A percentile compares a stretch with the other conserved stretches of the same genome.
Conservation (phyloP, 2,113 vertebrate genomes). For the Brienomyrus brachyistius region DNA sequence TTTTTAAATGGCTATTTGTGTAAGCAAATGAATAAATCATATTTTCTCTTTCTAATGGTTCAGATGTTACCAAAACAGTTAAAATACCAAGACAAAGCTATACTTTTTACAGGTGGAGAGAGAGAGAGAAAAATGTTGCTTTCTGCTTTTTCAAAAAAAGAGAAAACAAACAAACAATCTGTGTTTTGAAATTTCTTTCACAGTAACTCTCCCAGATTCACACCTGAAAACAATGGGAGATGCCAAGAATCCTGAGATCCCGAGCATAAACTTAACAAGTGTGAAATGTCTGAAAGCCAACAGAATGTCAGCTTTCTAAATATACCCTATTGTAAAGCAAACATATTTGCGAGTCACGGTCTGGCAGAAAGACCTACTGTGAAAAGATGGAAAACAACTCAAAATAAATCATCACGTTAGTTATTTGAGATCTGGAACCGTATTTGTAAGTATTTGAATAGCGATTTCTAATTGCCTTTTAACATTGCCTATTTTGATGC, state of each 20-base stretch:
- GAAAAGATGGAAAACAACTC: conserved; percentile 5
- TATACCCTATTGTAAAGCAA: conserved; percentile 15
- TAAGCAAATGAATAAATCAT: background rate
- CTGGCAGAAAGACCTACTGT: background rate
- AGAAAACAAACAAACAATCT: background rate
- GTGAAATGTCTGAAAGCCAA: conserved; percentile 6
- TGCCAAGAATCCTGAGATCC: background rate
- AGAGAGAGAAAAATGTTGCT: background rate
- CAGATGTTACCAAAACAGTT: background rate
- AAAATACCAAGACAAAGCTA: background rate
- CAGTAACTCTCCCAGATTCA: conserved; percentile 2
- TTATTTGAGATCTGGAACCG: background rate
- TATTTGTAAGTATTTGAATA: background rate
- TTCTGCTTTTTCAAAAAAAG: background rate
- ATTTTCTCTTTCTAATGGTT: background rate
- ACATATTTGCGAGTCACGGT: background rate
- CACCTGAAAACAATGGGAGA: conserved; percentile 4
- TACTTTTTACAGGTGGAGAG: background rate
- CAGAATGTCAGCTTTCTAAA: conserved; percentile 6
- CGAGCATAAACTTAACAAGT: background rate
- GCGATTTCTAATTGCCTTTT: background rate
- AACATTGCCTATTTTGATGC: background rate
- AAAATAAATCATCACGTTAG: conserved; percentile 6
- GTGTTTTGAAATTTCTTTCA: background rate
- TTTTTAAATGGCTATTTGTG: background rate